phyloP scores from a whole-genome alignment of 2,113 vertebrate genomes.

The Monopterus albus region DNA sequence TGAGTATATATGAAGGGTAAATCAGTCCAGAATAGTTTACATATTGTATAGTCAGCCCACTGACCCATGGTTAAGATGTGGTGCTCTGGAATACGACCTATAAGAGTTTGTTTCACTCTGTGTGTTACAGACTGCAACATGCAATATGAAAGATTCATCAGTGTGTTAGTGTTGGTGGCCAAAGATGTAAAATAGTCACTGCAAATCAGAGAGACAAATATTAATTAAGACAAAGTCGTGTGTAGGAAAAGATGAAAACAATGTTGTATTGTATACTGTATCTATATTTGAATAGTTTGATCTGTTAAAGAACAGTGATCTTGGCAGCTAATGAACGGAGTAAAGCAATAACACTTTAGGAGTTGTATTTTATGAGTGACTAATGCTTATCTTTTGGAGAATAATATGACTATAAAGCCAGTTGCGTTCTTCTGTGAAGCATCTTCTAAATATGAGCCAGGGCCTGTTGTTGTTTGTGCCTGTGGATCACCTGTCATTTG shows the following conservation, averaged over 20 bases:
- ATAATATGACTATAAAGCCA: constrained; percentile 31
- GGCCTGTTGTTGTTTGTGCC: background rate
- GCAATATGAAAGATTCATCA: constrained; percentile 40
- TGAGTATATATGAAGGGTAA: constrained; percentile 50
- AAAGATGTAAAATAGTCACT: too few relatives aligned
- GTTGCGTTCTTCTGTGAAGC: constrained; percentile 24
- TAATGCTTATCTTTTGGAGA: constrained; percentile 47
- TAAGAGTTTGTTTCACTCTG: constrained; percentile 14
- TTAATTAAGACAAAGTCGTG: background rate
- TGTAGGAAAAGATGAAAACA: background rate
- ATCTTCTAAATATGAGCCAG: constrained; percentile 27
- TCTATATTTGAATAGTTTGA: constrained; percentile 41
- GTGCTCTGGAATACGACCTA: constrained; percentile 32
- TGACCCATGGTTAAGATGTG: constrained; percentile 68
- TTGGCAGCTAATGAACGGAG: constrained; percentile 49
- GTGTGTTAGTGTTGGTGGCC: background rate
- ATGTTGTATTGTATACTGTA: too few relatives aligned
- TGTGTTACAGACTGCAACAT: constrained; percentile 11
- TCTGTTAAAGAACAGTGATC: constrained; percentile 28
- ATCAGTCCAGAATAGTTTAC: constrained; percentile 46
- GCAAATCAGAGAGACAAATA: too few relatives aligned
- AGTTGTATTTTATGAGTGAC: constrained; percentile 45
- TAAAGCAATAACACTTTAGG: constrained; percentile 19
- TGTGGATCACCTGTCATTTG: constrained; percentile 6
- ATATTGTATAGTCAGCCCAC: constrained; percentile 54